Evolutionary conservation across 2,797 vertebrate species (phyloP).

Genomic region (Syndactyla subalaris): DNA sequence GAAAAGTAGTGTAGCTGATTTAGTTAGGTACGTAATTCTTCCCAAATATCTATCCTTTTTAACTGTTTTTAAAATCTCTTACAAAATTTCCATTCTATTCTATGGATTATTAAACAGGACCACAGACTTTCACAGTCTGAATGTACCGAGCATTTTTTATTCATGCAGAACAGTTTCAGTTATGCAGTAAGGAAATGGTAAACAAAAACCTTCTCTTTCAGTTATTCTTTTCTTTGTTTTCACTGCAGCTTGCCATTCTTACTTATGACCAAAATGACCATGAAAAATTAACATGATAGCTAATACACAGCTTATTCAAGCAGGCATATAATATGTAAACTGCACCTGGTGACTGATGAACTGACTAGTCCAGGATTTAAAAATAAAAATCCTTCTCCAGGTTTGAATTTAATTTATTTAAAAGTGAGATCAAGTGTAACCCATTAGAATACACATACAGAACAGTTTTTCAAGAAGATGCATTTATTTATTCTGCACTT

Average conservation of each 20-base stretch:
- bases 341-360: background rate
- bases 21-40: background rate
- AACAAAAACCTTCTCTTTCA: background rate
- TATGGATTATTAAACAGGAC: background rate
- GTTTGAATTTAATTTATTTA: background rate
- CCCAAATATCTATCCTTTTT: background rate
- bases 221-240: background rate
- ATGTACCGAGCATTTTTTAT: background rate
- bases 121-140: background rate
- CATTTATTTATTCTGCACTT: background rate
- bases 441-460: background rate
- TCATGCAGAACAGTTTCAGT: background rate
- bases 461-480: background rate
- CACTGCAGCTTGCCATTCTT: background rate
- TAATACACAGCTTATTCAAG: constrained; percentile 5
- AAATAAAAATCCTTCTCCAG: background rate
- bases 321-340: background rate
- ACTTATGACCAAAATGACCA: background rate
- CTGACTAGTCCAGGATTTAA: background rate
- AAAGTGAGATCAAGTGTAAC: background rate
- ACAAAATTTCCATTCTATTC: background rate
- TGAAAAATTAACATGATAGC: background rate
- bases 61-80: background rate
- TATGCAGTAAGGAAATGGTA: background rate
- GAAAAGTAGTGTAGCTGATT: background rate